Evolutionary conservation across 2,113 vertebrate species (phyloP), one percentile per base, ranked within the genome.

Genomic region (Notarius lentiginosus): DNA sequence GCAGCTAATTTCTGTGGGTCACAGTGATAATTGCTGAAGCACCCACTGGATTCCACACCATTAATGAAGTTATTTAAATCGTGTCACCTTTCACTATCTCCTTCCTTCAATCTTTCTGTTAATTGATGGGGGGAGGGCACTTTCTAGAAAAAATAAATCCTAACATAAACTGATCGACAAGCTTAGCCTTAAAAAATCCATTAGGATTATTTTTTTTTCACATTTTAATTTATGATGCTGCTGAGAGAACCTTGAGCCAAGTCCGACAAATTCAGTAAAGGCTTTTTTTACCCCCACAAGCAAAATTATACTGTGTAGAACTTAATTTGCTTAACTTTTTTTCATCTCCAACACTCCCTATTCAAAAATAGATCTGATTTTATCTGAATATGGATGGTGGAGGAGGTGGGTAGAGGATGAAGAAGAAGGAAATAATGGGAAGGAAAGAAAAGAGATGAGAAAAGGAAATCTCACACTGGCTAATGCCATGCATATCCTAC

Each of bases 31-130:
- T 89, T 89, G 76, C 85, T 81, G 24, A 68, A 84, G 82, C 83
- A 75, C 66, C 56, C 86, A 63, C 88, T 87, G 88, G 66, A 89
- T 89, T 89, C 61, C 34, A 84, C 60, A 68, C 88, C 65, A 89
- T 87, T 85, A 89, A 89, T 89, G 86, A 89, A 89, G 86, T 87
- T 82, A 34, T 84, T 82, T 76, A 89, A 89, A 82, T 82, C 61
- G 22, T 79, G 70, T 83, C 53, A 24, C 53, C 88, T 89, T 34
- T 79, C 60, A 87, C 83, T 68, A 51, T 24, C 12, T 56, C 61
- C 66, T 65, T 65, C 83, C 82, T 85, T 82, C 72, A 85, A 41
- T 41, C 68, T 76, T 61, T 60, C 15, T 24, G 7, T 89, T 89
- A 76, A 89, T 87, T 84, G n/a, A 27, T 34, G 65, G 12, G 81